A percentile compares a stretch with the other conserved stretches of the same genome.
Conservation (phyloP, 2,113 vertebrate genomes). For the Sinosuthora webbiana region DNA sequence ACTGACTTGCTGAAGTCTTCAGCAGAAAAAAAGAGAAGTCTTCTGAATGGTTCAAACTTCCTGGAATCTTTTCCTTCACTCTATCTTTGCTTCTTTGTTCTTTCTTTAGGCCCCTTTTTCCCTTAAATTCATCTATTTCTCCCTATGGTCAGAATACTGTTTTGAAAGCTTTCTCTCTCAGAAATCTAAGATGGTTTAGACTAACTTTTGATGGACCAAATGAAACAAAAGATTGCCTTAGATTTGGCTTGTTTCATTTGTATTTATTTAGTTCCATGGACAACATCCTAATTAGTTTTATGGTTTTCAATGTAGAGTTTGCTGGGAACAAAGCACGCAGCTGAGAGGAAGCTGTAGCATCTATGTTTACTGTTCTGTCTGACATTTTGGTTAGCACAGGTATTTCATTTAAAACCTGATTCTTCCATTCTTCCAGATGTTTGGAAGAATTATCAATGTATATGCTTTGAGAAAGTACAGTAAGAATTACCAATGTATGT, state of each 20-base stretch:
- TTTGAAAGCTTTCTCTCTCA: neutral
- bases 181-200: neutral
- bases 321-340: accelerated
- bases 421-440: neutral
- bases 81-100: neutral
- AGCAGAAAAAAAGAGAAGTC: neutral
- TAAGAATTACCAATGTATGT: neutral
- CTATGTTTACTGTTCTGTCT: neutral
- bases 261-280: neutral
- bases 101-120: neutral
- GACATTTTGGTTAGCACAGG: neutral
- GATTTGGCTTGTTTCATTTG: neutral
- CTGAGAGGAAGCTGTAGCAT: neutral
- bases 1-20: neutral
- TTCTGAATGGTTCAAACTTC: neutral
- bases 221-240: neutral
- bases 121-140: neutral
- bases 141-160: neutral
- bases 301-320: neutral
- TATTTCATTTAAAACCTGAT: neutral
- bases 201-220: neutral
- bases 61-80: neutral
- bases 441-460: neutral
- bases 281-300: neutral
- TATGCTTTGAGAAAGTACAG: neutral